Evolutionary conservation across 2,888 invertebrate species (phyloP), one percentile per base, ranked within the genome.

Genomic region (Alentia gelatinosa): DNA sequence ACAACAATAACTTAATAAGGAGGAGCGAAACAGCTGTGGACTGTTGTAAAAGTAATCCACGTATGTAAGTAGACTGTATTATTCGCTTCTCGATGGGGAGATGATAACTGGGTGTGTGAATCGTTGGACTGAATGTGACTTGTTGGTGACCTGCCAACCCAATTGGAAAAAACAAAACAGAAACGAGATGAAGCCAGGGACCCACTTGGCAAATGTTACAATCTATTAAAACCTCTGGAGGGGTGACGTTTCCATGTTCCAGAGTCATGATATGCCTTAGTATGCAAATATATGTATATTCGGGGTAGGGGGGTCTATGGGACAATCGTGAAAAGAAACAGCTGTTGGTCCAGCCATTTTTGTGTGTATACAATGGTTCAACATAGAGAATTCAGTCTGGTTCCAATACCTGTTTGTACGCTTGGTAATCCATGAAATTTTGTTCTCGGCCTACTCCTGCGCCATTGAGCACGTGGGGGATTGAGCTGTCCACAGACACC

Each of bases 21-120:
- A n/a, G n/a, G n/a, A 79, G 79, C 37, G 33, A 68, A 79, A 79
- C 37, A 79, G 79, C 37, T 79, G 79, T 79, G 79, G 79, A 79
- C 79, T 79, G 79, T 79, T 79, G 79, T 79, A 39, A 79, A 79
- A 79, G 79, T 79, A 79, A 35, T 79, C 37, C 79, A 37, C 79
- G 35, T 68, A 30, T 68, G 68, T 68, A 68, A 68, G 68, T 68
- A 68, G 68, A 4, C 26, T 68, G 68, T 68, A 68, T 68, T n/a
- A 26, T 30, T 68, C 33, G 68, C 68, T 68, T 30, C 23, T 30
- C n/a, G 68, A 68, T 4, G 68, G 68, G 68, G 68, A 68, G 68
- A 68, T 68, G 30, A n/a, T n/a, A 68, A 68, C 68, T 68, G 33
- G 30, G n/a, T 63, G 63, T 39, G 37, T 79, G 79, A 79, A 9